Base-by-base conservation (phyloP, 2,113 vertebrate species). In the Phrynocephalus versicolor region DNA sequence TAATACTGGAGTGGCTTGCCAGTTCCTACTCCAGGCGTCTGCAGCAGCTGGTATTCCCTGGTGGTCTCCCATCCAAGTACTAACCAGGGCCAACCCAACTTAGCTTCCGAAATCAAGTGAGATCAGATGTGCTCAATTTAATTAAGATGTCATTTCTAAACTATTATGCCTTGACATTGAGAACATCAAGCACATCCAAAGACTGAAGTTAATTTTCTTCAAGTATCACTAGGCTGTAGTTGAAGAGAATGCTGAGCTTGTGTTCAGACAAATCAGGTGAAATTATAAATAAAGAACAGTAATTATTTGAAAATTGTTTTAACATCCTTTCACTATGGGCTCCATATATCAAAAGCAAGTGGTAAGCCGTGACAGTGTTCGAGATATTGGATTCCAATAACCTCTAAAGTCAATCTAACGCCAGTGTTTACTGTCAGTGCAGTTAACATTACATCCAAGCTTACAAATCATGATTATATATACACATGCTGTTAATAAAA, bases 401-500 rank as follows among this genome's bases (percentile, higher is more conserved):
- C 6, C 88, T 35, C 75, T 57, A 15, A 16, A n/a, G 55, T 86
- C 88, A 89, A 65, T 39, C 19, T 58, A 89, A 83, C 45, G 86
- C 57, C 82, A 81, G 33, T 18, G 37, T 21, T 87, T 39, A 87
- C 2, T 86, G 55, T 73, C 88, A 84, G 13, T 3, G 41, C 71
- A 84, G 81, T 71, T 51, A 90, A 82, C 67, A 88, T 82, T 82
- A 81, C 69, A 85, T 55, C 35, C 79, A 45, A 74, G 81, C 79
- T 88, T 79, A 87, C 67, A 83, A 88, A 84, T 65, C 21, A 74
- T 51, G n/a, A 41, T 79, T 85, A 18, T 58, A 60, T 27, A 51
- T 2, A n/a, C 33, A 84, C 0, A 37, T n/a, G 30, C 19, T 51
- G 64, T 74, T 91, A 92, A 86, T 82, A 85, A 92, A 62, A 88